Evolutionary conservation across 2,113 vertebrate species (phyloP), one percentile per base, ranked within the genome.

Genomic region (Gallinago paraguaiae): DNA sequence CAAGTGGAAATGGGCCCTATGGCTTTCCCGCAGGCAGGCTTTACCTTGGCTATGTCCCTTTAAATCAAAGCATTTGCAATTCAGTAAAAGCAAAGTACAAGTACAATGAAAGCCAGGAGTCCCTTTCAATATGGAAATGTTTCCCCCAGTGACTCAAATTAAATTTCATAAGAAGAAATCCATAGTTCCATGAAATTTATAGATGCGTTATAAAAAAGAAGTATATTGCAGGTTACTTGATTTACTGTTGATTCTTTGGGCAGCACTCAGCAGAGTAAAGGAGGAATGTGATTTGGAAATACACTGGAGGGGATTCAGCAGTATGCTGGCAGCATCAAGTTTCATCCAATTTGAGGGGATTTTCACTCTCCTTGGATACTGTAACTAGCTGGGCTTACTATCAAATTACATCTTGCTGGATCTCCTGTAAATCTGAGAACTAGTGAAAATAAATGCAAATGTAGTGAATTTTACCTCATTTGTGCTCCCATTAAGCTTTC

Each of bases 331-430:
- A 64, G 96, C 83, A 45, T 95, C 89, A 76, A 88, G 65, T 93
- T 96, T 90, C 90, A 88, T 90, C 31, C 93, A 88, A 59, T 97
- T 95, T 95, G 96, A 97, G 60, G 78, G 91, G 74, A 76, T 77
- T 96, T 91, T 92, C 82, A 65, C 85, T 88, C 93, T 81, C 54
- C 83, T 94, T 84, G 83, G 90, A 90, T 86, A 91, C 57, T 65
- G 79, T 86, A 94, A 70, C 70, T 61, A 85, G 71, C 63, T 67
- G 63, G 35, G 48, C 89, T 97, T 94, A 72, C 71, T 93, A 92
- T 88, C 9, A 20, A 76, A 88, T 91, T 70, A 90, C 82, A 45
- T 57, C 84, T 93, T 91, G 86, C 86, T 90, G 48, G 37, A 80
- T 92, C 57, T 53, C 53, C 81, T 84, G 35, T 80, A 94, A 90